Evolutionary conservation across 2,888 invertebrate genomes (phyloP).

Genomic region (Bembecia ichneumoniformis): DNA sequence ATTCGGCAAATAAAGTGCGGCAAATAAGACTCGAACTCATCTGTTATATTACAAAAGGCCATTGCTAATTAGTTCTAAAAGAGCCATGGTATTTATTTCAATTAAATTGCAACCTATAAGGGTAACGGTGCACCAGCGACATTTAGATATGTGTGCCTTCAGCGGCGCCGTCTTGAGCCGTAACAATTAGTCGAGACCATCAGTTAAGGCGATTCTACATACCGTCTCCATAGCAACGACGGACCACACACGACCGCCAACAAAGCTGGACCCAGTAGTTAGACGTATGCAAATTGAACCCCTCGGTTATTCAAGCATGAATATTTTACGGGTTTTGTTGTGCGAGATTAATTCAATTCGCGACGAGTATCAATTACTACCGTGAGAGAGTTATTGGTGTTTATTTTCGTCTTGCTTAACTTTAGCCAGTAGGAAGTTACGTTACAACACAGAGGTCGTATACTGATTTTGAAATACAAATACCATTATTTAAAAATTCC

Average conservation of each 20-base stretch:
- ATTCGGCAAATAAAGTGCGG: no score
- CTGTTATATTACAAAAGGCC: no score
- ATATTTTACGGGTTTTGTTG: slow-evolving; percentile 41
- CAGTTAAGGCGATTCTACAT: slow-evolving; percentile 30
- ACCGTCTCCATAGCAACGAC: slow-evolving; percentile 48
- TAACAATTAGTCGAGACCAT: slow-evolving; percentile 64
- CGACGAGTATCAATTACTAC: slow-evolving; percentile 14
- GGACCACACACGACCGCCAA: slow-evolving; percentile 61
- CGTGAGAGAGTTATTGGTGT: slow-evolving; percentile 1
- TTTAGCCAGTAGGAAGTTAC: slow-evolving; percentile 1
- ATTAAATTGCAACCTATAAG: slow-evolving; percentile 1
- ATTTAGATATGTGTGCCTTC: slow-evolving; percentile 42
- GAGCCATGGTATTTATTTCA: not conserved
- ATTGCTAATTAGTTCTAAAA: not conserved
- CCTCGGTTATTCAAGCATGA: slow-evolving; percentile 36
- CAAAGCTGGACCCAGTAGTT: slow-evolving; percentile 11
- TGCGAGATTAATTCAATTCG: slow-evolving; percentile 40
- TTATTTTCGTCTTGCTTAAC: slow-evolving; percentile 2
- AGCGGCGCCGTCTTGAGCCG: slow-evolving; percentile 29
- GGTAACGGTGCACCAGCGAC: slow-evolving; percentile 41
- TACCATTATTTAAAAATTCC: no score
- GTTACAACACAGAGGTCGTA: no score
- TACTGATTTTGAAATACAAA: no score
- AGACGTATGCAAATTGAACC: slow-evolving; percentile 48
- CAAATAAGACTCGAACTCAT: no score